These are phyloP conservation scores for Chlorospingus semifuscus DNA, from an alignment of 2,797 vertebrate genomes.

Conservation along the genomic window DNA sequence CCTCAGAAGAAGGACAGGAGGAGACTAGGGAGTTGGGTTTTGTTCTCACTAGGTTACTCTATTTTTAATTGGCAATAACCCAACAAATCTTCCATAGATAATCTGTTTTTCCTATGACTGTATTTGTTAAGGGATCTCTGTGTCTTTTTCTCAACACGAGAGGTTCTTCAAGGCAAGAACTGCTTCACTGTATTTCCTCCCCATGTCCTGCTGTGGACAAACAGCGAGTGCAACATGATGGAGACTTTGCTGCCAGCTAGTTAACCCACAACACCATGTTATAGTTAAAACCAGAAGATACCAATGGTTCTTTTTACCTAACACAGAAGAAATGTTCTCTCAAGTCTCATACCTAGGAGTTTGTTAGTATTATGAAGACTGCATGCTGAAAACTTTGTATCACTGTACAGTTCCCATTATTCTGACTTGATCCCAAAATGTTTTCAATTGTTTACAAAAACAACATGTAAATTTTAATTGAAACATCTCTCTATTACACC, in stretches of 20 bases:
- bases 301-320: background rate
- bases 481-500: background rate
- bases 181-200: background rate
- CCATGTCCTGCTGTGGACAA: background rate
- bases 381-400: background rate
- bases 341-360: background rate
- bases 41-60: background rate
- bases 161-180: background rate
- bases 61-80: background rate
- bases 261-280: background rate
- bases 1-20: background rate
- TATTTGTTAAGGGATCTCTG: background rate
- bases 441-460: background rate
- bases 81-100: background rate
- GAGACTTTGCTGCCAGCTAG: background rate
- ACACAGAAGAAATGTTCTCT: background rate
- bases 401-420: background rate
- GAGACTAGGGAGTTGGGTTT: fast-evolving
- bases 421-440: background rate
- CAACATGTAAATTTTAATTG: background rate
- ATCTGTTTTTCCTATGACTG: background rate
- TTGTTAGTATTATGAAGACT: background rate
- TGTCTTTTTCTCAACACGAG: background rate
- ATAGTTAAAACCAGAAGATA: background rate
- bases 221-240: background rate